Evolutionary conservation across 2,888 invertebrate species (phyloP), one percentile per base, ranked within the genome.

Genomic region (Eupithecia inturbata): DNA sequence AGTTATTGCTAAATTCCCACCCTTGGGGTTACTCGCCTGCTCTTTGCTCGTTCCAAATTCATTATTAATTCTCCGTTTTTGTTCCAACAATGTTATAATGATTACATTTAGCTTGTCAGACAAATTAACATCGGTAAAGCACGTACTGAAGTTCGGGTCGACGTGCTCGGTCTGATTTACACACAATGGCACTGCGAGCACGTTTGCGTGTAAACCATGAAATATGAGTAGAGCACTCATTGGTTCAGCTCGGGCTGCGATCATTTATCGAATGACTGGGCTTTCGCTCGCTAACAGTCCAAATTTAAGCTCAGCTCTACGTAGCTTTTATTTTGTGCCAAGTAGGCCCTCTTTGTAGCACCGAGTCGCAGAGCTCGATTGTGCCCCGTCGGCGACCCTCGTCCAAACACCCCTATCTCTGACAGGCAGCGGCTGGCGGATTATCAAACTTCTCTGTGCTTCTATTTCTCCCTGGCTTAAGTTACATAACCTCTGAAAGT

Each of bases 171-270:
- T 81, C 80, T 82, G 86, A 91, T 91, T 92, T 89, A 88, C 91
- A 92, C 88, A 92, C 90, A 91, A 92, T 90, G 86, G 85, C 80
- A 80, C 81, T 81, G 84, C 83, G 82, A 82, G 84, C 87, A 85
- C 86, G 87, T 86, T 88, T 88, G 87, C 86, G 87, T 89, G 86
- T 85, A 87, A 88, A 89, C 88, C 85, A 88, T 90, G 88, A 89
- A 88, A 89, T 90, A 88, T 89, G 88, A 87, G 85, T 85, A 83
- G 83, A 80, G 80, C 81, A 83, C 82, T 82, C 81, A 83, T 84
- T 87, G 86, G 83, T 81, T 81, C 80, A 81, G 80, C 79, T 79
- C 70, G 64, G 75, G 72, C 31, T 28, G 80, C 79, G 80, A 78
- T 77, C 79, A 81, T 83, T 84, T 87, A 86, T 87, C 86, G 86